These are phyloP conservation scores for Parapristionchus giblindavisi DNA, from an alignment of 2,888 invertebrate genomes.

Conservation along the genomic window DNA sequence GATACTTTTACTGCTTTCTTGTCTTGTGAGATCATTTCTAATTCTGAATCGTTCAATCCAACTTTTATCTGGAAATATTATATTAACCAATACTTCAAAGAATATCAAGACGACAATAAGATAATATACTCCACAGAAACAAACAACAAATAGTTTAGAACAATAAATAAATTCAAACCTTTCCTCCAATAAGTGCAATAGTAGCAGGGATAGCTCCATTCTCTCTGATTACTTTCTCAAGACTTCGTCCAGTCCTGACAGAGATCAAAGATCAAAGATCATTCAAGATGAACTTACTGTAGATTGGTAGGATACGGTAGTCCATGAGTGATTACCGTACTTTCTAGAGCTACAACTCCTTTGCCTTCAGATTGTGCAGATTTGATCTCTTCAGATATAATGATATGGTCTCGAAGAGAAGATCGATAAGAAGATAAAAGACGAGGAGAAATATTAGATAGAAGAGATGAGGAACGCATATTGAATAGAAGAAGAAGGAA, in stretches of 20 bases:
- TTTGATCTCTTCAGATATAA: not conserved
- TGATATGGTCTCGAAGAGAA: too few relatives aligned
- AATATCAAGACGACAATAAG: not conserved
- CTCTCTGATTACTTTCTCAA: slow-evolving; percentile 80
- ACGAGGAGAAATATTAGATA: too few relatives aligned
- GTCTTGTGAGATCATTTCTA: slow-evolving; percentile 78
- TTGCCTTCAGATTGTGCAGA: not conserved
- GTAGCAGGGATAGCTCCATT: slow-evolving; percentile 88
- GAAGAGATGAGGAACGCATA: too few relatives aligned
- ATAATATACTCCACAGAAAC: not conserved
- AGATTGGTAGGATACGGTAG: slow-evolving; percentile 94
- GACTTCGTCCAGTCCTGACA: slow-evolving; percentile 82
- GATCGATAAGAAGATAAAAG: not conserved
- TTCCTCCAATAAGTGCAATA: slow-evolving; percentile 85
- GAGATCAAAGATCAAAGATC: not conserved
- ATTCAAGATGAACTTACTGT: slow-evolving; percentile 71
- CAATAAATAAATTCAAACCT: slow-evolving; percentile 39
- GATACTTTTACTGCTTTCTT: slow-evolving; percentile 82
- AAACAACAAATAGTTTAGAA: not conserved
- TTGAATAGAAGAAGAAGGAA: not conserved
- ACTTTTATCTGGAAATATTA: slow-evolving; percentile 53
- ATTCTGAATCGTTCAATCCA: slow-evolving; percentile 76
- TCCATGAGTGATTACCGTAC: slow-evolving; percentile 96
- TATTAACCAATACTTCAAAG: not conserved
- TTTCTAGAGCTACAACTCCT: slow-evolving; percentile 85